Evolutionary conservation across 2,113 vertebrate genomes (phyloP), one percentile per base, ranked within the genome.

Genomic region (Motacilla tschutschensis): DNA sequence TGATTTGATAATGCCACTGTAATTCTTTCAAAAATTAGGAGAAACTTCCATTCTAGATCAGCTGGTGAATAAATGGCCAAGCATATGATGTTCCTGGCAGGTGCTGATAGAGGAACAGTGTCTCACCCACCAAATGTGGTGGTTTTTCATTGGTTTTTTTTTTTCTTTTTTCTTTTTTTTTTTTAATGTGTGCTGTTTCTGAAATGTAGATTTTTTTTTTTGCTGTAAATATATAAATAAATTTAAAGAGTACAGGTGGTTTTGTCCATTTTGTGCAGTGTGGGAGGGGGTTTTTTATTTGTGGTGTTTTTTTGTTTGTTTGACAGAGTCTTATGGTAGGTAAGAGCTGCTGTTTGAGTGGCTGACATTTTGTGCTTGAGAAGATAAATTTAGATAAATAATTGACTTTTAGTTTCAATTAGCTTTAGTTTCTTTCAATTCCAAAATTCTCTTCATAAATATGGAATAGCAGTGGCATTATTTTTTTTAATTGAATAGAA

Each of bases 151-250:
- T 9, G 22, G 22, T 29, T 31, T 6, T 29, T 40, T 19, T 13
- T 33, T 22, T 12, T 1, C 0, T 10, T 29, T 33, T 31, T 6
- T 17, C 0, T 14, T 26, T 21, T n/a, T 6, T 35, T 26, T 21
- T 14, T 36, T 25, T 14, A 0, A 3, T 31, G 3, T 57, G 46
- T 70, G 14, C 14, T 54, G 15, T 55, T 83, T 77, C 25, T 80
- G 51, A 41, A 76, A 77, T 62, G 7, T 14, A 47, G 35, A 31
- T 28, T 62, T 50, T 2, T 40, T 79, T 19, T 40, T 53, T 53
- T n/a, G 6, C 20, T 74, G 25, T 65, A 62, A 80, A 31, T 24
- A 40, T 10, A 58, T 35, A 2, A 48, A 22, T 60, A 65, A 29
- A 53, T 36, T 29, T 14, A 70, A 36, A 44, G 25, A 35, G 28